Conservation (phyloP, 2,797 vertebrate species). For the Poecilia picta region DNA sequence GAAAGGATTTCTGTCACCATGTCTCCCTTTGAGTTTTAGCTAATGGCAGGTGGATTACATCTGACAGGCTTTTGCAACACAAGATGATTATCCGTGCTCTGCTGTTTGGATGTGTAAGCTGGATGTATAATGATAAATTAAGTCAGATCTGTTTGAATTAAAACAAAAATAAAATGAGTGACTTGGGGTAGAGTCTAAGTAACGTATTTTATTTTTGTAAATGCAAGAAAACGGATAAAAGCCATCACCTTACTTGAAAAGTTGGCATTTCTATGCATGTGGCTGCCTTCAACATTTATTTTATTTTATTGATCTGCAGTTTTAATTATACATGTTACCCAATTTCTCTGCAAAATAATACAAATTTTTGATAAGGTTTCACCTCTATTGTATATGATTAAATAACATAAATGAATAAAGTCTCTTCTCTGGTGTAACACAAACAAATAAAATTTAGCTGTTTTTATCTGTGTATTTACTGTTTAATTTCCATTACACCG, state of each 20-base stretch:
- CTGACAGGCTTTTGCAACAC: constrained; percentile 58
- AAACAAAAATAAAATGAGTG: background rate
- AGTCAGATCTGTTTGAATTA: constrained; percentile 12
- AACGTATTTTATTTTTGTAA: background rate
- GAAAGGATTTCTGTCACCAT: constrained; percentile 65
- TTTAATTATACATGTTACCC: too few species aligned
- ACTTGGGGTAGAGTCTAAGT: background rate
- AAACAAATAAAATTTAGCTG: background rate
- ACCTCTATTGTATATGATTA: background rate
- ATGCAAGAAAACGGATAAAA: background rate
- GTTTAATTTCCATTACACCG: background rate
- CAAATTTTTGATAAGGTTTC: background rate
- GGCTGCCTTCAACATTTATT: background rate
- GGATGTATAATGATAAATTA: background rate
- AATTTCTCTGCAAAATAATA: too few species aligned
- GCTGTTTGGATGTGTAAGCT: constrained; percentile 28
- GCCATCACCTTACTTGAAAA: background rate
- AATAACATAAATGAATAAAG: background rate
- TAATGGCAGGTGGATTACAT: constrained; percentile 53
- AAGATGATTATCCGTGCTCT: constrained; percentile 26
- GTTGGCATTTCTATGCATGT: background rate
- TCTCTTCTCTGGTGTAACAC: background rate
- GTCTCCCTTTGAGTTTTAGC: constrained; percentile 55
- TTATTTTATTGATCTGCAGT: background rate
- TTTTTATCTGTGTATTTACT: background rate